Base-by-base conservation (phyloP, 2,888 invertebrate species). In the Norana najaformis region DNA sequence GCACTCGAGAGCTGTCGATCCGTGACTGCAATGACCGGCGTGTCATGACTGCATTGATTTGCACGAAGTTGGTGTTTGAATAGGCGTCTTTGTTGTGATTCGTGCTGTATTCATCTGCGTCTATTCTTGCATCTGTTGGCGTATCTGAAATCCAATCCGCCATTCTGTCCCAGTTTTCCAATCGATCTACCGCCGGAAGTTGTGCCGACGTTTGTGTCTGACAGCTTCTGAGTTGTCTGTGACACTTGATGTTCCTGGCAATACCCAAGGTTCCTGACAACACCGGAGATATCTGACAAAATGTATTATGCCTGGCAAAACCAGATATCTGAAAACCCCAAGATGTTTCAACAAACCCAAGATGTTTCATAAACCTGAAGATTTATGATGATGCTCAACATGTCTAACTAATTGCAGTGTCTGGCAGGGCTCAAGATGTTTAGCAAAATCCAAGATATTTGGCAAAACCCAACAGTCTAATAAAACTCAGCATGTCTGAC, bases 51-150 rank as follows among this genome's bases (percentile, higher is more conserved):
- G n/a, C 69, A 69, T 69, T 69, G 69, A 69, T 69, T 69, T n/a
- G 69, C 69, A 1, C 69, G 69, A n/a, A 30, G 69, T 69, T n/a
- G 30, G n/a, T 69, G 69, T n/a, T 16, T 69, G 69, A 69, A 69
- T 69, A 69, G 69, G n/a, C 30, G 69, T 0, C 69, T n/a, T 69
- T 69, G 69, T 69, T 30, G 69, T 69, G 69, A 69, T 1, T n/a
- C 69, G 6, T 69, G 69, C 30, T 69, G 69, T n/a, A n/a, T 30
- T n/a, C 69, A n/a, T 69, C n/a, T 13, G n/a, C 30, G n/a, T 8
- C 69, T 69, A 69, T 69, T n/a, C 69, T 69, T 69, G 69, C 69
- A 69, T 69, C 69, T 69, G 69, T 69, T 69, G 69, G 30, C n/a
- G 30, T 18, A 11, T 5, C 47, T 47, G 47, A 47, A 69, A 69